These are phyloP conservation scores for Drosophila vallismaia DNA, from an alignment of 2,888 invertebrate species.

Conservation along the genomic window DNA sequence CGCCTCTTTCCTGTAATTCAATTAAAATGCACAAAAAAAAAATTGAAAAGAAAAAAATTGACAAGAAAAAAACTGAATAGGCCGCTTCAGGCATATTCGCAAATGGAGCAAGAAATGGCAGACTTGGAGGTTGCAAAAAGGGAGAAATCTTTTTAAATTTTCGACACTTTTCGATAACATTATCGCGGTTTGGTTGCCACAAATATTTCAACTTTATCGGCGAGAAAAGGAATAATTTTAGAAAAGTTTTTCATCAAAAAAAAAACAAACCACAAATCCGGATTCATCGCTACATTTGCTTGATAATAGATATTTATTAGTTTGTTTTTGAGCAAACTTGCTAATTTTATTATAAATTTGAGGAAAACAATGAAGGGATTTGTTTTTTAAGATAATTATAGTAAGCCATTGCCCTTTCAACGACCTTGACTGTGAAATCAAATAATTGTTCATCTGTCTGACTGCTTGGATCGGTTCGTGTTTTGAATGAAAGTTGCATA, in stretches of 20 bases:
- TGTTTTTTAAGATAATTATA: conserved; percentile 2
- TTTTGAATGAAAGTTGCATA: conserved; percentile 57
- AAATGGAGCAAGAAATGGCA: too few relatives aligned
- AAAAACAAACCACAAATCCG: conserved; percentile 6
- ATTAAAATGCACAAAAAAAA: conserved; percentile 65
- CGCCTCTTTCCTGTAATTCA: conserved; percentile 61
- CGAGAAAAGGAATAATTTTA: conserved; percentile 20
- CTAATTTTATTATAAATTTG: conserved; percentile 11
- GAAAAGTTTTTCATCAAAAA: conserved; percentile 22
- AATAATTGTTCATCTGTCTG: conserved; percentile 6
- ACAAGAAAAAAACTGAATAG: too few relatives aligned
- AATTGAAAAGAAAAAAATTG: conserved; percentile 5
- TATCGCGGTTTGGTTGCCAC: conserved; percentile 23
- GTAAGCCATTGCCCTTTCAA: conserved; percentile 21
- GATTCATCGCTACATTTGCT: background rate
- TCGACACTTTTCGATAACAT: conserved; percentile 37
- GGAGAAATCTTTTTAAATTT: background rate
- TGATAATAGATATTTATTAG: conserved; percentile 30
- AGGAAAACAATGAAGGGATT: conserved; percentile 5
- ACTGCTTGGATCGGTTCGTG: conserved; percentile 15
- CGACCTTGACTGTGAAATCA: conserved; percentile 68
- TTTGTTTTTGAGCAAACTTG: conserved; percentile 15
- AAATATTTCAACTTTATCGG: conserved; percentile 30
- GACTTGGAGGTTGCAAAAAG: background rate
- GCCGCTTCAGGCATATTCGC: too few relatives aligned